A percentile compares a stretch with the other conserved stretches of the same genome.
phyloP scores from a whole-genome alignment of 2,113 vertebrate species.

The Sinocyclocheilus rhinocerous region DNA sequence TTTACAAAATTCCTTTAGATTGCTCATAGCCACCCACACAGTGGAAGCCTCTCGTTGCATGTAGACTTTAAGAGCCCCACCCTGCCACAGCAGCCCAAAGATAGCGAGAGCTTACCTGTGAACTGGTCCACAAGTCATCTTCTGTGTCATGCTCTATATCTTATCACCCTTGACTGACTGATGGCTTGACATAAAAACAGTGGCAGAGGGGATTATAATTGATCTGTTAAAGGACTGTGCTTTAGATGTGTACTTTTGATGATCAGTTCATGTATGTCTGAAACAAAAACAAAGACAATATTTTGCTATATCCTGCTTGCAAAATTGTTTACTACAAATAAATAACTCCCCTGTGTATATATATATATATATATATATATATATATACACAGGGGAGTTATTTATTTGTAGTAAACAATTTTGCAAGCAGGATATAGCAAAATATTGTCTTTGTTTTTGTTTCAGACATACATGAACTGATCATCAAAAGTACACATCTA shows the following conservation, averaged over 20 bases:
- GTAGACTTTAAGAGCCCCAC: conserved; percentile 5
- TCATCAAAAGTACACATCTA: conserved; percentile 2
- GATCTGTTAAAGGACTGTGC: background rate
- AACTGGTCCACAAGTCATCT: conserved; percentile 6
- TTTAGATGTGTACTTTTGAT: conserved; percentile 2
- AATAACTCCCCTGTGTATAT: background rate
- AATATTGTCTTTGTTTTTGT: background rate
- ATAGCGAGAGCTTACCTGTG: conserved; percentile 10
- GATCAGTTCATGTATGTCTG: background rate
- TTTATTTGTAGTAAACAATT: background rate
- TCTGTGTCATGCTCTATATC: background rate
- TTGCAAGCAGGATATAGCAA: background rate
- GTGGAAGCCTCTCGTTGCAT: conserved; percentile 4
- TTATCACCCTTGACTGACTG: background rate
- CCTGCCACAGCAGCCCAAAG: background rate
- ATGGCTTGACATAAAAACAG: background rate
- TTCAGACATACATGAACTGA: background rate
- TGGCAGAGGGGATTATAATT: background rate
- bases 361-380: too few species aligned
- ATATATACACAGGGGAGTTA: background rate
- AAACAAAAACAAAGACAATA: background rate
- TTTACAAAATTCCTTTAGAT: conserved; percentile 58
- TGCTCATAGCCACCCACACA: conserved; percentile 67
- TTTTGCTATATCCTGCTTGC: background rate
- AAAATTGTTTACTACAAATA: background rate